These are phyloP conservation scores for Sycophila texana DNA, from an alignment of 2,888 invertebrate species.

Conservation along the genomic window DNA sequence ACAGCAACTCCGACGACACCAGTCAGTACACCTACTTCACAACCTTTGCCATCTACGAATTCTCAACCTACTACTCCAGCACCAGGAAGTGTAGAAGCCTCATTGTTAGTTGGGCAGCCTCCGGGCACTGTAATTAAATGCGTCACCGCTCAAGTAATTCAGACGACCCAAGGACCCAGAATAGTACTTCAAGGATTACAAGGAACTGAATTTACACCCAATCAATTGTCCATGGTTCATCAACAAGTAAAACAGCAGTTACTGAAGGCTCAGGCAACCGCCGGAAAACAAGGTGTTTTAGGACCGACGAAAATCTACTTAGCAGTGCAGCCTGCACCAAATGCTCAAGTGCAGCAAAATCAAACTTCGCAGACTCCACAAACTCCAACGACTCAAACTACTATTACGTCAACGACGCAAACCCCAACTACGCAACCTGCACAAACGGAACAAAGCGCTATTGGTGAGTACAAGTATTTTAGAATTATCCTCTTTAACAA, in stretches of 20 bases:
- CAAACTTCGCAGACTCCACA: background rate
- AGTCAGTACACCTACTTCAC: constrained; percentile 1
- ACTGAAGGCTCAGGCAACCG: constrained; percentile 91
- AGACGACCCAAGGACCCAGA: constrained; percentile 89
- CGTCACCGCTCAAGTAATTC: constrained; percentile 91
- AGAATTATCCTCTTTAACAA: no score
- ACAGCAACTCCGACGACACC: constrained; percentile 53
- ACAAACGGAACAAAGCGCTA: constrained; percentile 44
- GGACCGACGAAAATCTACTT: constrained; percentile 92
- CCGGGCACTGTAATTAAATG: constrained; percentile 91
- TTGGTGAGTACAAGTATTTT: constrained; percentile 17
- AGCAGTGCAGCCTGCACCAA: constrained; percentile 85
- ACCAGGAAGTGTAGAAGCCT: constrained; percentile 82
- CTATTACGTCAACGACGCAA: background rate
- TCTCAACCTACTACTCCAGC: constrained; percentile 62
- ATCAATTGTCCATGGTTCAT: constrained; percentile 88
- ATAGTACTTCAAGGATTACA: constrained; percentile 91
- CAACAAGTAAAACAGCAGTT: constrained; percentile 93
- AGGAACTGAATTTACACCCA: constrained; percentile 88
- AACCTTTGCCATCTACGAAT: constrained; percentile 38
- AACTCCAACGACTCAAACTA: background rate
- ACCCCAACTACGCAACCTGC: constrained; percentile 36
- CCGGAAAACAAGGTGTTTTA: constrained; percentile 89
- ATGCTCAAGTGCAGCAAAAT: background rate
- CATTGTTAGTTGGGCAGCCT: constrained; percentile 86